Evolutionary conservation across 2,113 vertebrate genomes (phyloP).

Genomic region (Melanostigma gelatinosum): DNA sequence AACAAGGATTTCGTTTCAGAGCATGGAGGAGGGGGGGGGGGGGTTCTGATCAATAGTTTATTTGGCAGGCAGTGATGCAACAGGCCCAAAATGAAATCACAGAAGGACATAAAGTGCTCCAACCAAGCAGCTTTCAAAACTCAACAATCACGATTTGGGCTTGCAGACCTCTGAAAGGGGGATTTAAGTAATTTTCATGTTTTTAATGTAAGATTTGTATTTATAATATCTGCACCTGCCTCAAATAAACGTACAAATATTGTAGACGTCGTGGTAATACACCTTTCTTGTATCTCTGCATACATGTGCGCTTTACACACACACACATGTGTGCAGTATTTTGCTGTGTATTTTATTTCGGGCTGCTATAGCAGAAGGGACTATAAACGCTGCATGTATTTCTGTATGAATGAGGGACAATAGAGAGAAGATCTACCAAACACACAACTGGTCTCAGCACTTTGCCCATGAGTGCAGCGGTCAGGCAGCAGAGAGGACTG

Average conservation of each 20-base stretch:
- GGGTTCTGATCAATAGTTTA: conserved; percentile 41
- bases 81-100: conserved; percentile 24
- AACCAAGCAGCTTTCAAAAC: neutral
- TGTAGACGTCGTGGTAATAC: neutral
- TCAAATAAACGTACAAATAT: neutral
- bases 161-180: neutral
- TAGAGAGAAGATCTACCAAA: conserved; percentile 12
- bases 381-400: neutral
- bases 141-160: neutral
- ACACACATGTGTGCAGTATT: neutral
- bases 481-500: conserved; percentile 40
- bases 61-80: conserved; percentile 39
- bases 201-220: conserved; percentile 3
- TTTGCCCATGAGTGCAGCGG: conserved; percentile 30
- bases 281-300: neutral
- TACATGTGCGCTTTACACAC: neutral
- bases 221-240: no score
- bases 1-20: conserved; percentile 8
- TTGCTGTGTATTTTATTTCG: neutral
- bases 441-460: conserved; percentile 13
- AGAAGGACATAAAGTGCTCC: conserved; percentile 5
- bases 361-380: neutral
- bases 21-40: neutral
- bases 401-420: neutral
- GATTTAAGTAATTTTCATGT: neutral